Percentiles rank a stretch among this genome's conserved stretches.
Conservation (phyloP, 2,113 vertebrate genomes). For the Aythya baeri region DNA sequence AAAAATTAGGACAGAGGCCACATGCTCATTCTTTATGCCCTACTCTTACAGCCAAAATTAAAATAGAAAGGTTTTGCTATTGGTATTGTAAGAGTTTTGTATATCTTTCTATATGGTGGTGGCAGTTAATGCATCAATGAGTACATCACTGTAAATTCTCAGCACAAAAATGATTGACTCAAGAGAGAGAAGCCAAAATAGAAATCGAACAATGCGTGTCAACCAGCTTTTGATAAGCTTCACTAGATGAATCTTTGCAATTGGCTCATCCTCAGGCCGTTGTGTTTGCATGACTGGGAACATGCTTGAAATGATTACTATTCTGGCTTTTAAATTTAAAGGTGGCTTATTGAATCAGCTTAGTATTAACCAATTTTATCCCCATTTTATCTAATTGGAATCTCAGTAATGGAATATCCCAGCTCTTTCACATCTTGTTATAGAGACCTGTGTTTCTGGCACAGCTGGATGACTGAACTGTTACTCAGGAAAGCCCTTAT, state of each 20-base stretch:
- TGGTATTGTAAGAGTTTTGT: not conserved
- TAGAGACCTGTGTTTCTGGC: not conserved
- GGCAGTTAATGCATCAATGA: not conserved
- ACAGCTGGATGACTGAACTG: slow-evolving; percentile 12
- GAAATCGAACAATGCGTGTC: not conserved
- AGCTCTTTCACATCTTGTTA: slow-evolving; percentile 33
- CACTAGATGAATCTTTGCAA: not conserved
- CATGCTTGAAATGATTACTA: slow-evolving; percentile 25
- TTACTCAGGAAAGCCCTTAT: not conserved
- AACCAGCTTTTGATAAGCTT: not conserved
- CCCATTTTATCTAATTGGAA: slow-evolving; percentile 45
- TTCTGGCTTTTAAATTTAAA: slow-evolving; percentile 20
- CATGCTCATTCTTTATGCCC: not conserved
- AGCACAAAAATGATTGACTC: not conserved
- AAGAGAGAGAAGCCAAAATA: not conserved
- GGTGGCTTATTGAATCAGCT: slow-evolving; percentile 21
- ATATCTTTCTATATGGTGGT: not conserved
- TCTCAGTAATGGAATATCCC: slow-evolving; percentile 36
- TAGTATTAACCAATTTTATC: slow-evolving; percentile 45
- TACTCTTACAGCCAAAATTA: not conserved
- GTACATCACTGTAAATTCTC: not conserved
- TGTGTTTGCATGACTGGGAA: not conserved
- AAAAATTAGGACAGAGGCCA: not conserved
- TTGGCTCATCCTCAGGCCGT: not conserved
- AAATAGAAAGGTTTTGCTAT: not conserved